Conservation (phyloP, 2,113 vertebrate species). For the Hassar affinis region DNA sequence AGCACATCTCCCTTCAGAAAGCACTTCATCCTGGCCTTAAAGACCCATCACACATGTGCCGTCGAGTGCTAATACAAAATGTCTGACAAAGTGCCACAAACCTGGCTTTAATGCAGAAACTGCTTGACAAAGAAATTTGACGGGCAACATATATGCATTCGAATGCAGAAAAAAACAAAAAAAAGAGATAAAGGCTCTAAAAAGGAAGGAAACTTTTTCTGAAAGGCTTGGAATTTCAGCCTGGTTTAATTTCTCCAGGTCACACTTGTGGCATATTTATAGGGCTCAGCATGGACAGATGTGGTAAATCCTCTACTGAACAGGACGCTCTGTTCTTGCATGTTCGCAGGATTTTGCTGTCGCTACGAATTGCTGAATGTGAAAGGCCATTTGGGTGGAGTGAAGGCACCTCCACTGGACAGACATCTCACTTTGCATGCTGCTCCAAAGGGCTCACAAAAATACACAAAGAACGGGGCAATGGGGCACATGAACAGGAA, state of each 20-base stretch:
- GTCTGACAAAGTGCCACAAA: neutral
- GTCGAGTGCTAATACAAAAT: neutral
- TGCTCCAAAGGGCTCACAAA: neutral
- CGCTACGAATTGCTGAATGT: constrained; percentile 40
- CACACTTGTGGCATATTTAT: constrained; percentile 53
- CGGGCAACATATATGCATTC: too few relatives aligned
- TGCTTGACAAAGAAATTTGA: neutral
- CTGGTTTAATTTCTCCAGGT: neutral
- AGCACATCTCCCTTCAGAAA: constrained; percentile 11
- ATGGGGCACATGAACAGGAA: neutral
- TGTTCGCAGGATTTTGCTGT: constrained; percentile 40
- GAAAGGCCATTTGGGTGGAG: constrained; percentile 39
- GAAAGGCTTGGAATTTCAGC: constrained; percentile 17
- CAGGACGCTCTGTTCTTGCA: neutral
- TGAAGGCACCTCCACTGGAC: neutral
- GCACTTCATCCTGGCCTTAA: neutral
- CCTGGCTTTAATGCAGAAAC: neutral
- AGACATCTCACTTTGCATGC: constrained; percentile 48
- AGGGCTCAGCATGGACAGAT: constrained; percentile 46
- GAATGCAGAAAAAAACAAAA: neutral
- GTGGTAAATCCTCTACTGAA: constrained; percentile 28
- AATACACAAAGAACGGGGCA: too few relatives aligned
- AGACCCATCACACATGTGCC: neutral
- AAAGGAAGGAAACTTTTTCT: neutral
- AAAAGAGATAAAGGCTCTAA: neutral